A percentile compares a stretch with the other conserved stretches of the same genome.
Conservation (phyloP, 2,888 invertebrate species). For the Perizoma affinitatum region DNA sequence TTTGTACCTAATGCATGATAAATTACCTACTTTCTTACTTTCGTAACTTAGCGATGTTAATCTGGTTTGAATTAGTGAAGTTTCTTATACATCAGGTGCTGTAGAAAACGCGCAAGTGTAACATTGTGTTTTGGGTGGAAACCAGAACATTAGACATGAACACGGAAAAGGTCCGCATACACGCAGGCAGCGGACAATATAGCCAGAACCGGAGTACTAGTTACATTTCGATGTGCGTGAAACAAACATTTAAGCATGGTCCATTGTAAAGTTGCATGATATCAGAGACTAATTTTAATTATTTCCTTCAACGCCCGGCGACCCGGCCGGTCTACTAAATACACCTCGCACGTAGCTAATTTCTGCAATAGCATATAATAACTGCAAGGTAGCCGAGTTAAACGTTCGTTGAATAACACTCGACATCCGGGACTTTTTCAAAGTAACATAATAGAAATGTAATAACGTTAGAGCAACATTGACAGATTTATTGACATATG, state of each 20-base stretch:
- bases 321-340: conserved; percentile 29
- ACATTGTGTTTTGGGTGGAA: conserved; percentile 49
- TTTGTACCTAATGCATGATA: conserved; percentile 23
- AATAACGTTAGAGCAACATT: conserved; percentile 27
- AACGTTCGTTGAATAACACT: conserved; percentile 39
- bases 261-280: conserved; percentile 49
- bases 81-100: conserved; percentile 27
- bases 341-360: conserved; percentile 32
- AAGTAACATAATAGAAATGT: conserved; percentile 38
- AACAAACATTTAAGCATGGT: conserved; percentile 48
- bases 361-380: conserved; percentile 34
- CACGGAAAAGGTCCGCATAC: conserved; percentile 61
- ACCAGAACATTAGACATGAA: conserved; percentile 54
- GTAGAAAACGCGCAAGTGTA: conserved; percentile 41
- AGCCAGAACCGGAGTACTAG: conserved; percentile 12
- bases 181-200: conserved; percentile 54
- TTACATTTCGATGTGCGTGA: conserved; percentile 46
- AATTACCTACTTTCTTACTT: conserved; percentile 33
- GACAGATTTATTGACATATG: conserved; percentile 32
- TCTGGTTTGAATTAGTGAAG: conserved; percentile 34
- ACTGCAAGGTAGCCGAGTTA: conserved; percentile 32
- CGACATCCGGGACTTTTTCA: conserved; percentile 41
- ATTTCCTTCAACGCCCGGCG: conserved; percentile 46
- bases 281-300: conserved; percentile 48
- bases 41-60: conserved; percentile 38